Percentiles rank a stretch among this genome's conserved stretches.
phyloP scores from a whole-genome alignment of 2,797 vertebrate species.

The Brachymystax lenok region DNA sequence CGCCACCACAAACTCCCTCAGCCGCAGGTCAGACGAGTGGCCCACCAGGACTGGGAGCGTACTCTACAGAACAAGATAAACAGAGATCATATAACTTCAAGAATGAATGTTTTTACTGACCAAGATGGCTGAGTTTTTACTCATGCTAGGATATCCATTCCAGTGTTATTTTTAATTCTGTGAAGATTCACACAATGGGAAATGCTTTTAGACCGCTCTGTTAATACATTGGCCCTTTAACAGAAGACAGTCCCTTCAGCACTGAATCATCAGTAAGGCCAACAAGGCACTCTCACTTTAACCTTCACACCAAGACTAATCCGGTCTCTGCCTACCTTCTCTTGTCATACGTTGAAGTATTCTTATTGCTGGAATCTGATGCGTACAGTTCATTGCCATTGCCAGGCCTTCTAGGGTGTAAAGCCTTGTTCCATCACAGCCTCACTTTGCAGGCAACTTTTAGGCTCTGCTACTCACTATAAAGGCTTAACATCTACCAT shows the following conservation, averaged over 20 bases:
- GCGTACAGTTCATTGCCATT: constrained; percentile 46
- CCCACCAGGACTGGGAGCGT: constrained; percentile 77
- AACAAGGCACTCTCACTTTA: neutral
- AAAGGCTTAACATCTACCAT: neutral
- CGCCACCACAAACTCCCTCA: constrained; percentile 85
- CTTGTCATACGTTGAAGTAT: constrained; percentile 20
- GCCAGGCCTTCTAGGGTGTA: constrained; percentile 33
- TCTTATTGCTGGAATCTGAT: constrained; percentile 45
- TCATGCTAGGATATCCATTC: neutral
- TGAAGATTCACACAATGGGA: neutral
- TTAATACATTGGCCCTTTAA: neutral
- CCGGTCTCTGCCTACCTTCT: constrained; percentile 48
- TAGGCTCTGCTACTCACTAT: constrained; percentile 20
- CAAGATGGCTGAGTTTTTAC: too few relatives aligned
- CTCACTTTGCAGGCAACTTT: constrained; percentile 43
- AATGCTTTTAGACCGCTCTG: neutral
- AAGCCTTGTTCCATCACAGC: constrained; percentile 39
- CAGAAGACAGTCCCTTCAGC: neutral
- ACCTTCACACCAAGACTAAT: constrained; percentile 11
- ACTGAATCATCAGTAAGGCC: constrained; percentile 4
- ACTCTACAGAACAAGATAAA: constrained; percentile 46
- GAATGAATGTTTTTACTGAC: constrained; percentile 14
- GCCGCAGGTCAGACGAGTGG: constrained; percentile 79
- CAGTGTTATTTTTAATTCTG: neutral
- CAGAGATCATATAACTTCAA: neutral